Evolutionary conservation across 2,888 invertebrate genomes (phyloP).

Genomic region (Dermolepida albohirtum): DNA sequence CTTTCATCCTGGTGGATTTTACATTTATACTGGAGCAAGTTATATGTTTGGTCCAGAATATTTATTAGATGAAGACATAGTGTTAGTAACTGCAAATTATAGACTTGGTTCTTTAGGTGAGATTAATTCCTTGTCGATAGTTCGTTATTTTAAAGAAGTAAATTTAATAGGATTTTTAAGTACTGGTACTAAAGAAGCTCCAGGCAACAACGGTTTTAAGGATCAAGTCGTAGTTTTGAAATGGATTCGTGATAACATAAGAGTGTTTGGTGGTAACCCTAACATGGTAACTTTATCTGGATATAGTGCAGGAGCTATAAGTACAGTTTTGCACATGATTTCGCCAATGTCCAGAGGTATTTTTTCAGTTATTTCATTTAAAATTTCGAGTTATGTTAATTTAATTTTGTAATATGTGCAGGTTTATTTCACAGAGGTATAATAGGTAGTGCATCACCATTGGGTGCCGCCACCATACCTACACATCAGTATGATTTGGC

Average conservation of each 20-base stretch:
- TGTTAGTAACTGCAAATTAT: conserved; percentile 76
- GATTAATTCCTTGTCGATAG: no score
- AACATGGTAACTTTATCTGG: conserved; percentile 74
- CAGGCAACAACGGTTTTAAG: conserved; percentile 78
- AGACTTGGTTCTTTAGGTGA: conserved; percentile 70
- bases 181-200: conserved; percentile 73
- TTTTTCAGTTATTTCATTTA: no score
- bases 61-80: conserved; percentile 73
- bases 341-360: conserved; percentile 75
- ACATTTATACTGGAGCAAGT: conserved; percentile 71
- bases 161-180: no score
- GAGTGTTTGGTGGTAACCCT: conserved; percentile 76
- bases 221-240: conserved; percentile 76
- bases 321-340: conserved; percentile 68
- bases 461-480: conserved; percentile 68
- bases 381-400: no score
- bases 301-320: conserved; percentile 67
- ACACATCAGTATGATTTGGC: conserved; percentile 70
- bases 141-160: no score
- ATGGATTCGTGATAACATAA: conserved; percentile 76
- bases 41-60: conserved; percentile 70
- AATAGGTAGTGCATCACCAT: conserved; percentile 74
- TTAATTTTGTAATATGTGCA: conserved; percentile 48
- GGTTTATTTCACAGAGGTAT: conserved; percentile 78
- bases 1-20: conserved; percentile 78